Base-by-base conservation (phyloP, 1,140 invertebrate genomes). In the Scaptomyza graminum region DNA sequence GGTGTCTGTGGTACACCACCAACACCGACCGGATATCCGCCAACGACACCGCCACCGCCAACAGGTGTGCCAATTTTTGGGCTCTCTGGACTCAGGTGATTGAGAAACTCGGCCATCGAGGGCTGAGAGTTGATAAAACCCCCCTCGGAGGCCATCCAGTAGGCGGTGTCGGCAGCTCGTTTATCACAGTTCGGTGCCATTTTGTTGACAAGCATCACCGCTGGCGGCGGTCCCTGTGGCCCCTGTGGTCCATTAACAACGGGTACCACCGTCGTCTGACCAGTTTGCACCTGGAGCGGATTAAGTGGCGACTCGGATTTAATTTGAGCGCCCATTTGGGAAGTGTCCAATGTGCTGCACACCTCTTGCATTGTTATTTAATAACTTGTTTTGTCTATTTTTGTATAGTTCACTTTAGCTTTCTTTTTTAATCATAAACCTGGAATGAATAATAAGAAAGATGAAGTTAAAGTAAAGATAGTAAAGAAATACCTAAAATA, bases 101-200 rank as follows among this genome's bases (percentile, higher is more conserved):
- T 96, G 72, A 96, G 92, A 92, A 98, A 97, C 92, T 98, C 97
- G 11, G 97, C 97, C 96, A 98, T 98, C 49, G 96, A 97, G 0
- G 97, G 97, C 91, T 97, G 96, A 85, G 95, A 97, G 92, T 96
- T 97, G 89, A 98, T 97, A 93, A 97, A 98, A 65, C 96, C 97
- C 43, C 96, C 96, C 88, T 97, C 97, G 73, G 93, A 77, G 75
- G 93, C 76, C 91, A 91, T 91, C 90, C 90, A 92, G 74, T 85
- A 83, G 73, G 80, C 72, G 66, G 89, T 83, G 66, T 83, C 80
- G 39, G 81, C 76, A 56, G 77, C 74, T 78, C 79, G 74, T 82
- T 92, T 92, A 92, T 92, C 91, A 92, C 91, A 92, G 85, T 83
- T 92, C 74, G 79, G 78, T 72, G 79, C 79, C 84, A 90, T 90